Conservation (phyloP, 2,113 vertebrate genomes). For the Synchiropus splendidus region DNA sequence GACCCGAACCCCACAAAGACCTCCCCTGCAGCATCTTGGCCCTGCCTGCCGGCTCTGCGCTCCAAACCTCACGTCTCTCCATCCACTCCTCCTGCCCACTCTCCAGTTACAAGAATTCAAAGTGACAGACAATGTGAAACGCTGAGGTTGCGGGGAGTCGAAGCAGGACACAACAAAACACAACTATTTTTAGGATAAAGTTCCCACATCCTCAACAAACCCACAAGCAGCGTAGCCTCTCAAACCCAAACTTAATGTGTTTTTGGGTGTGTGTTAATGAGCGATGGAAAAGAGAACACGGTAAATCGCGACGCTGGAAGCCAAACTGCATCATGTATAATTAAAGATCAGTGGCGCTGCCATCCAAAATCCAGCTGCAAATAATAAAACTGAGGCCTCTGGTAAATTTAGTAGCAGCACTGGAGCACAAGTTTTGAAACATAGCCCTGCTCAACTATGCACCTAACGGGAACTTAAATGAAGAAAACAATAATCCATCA, state of each 20-base stretch:
- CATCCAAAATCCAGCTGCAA: neutral
- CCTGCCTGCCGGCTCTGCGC: too few relatives aligned
- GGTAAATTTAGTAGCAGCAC: too few relatives aligned
- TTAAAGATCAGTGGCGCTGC: slow-evolving; percentile 1
- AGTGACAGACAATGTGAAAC: slow-evolving; percentile 35
- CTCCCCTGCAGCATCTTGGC: too few relatives aligned
- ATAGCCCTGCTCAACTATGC: too few relatives aligned
- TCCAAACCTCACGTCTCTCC: too few relatives aligned
- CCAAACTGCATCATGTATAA: slow-evolving; percentile 9
- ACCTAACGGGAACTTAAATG: too few relatives aligned
- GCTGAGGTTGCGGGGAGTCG: slow-evolving; percentile 30
- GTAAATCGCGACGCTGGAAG: slow-evolving; percentile 1
- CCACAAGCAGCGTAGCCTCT: slow-evolving; percentile 19
- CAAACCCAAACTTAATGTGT: slow-evolving; percentile 9
- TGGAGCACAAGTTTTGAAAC: too few relatives aligned
- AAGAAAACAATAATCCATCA: too few relatives aligned
- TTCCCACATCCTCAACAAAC: slow-evolving; percentile 28
- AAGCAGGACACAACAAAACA: slow-evolving; percentile 38
- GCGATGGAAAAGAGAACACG: slow-evolving; percentile 3
- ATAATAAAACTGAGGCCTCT: neutral
- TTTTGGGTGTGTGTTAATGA: slow-evolving; percentile 6
- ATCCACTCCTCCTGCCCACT: slow-evolving; percentile 1
- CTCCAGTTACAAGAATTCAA: slow-evolving; percentile 18
- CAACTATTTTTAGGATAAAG: slow-evolving; percentile 48
- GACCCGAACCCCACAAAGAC: too few relatives aligned